Base-by-base conservation (phyloP, 2,888 invertebrate genomes). In the Synanthedon andrenaeformis region DNA sequence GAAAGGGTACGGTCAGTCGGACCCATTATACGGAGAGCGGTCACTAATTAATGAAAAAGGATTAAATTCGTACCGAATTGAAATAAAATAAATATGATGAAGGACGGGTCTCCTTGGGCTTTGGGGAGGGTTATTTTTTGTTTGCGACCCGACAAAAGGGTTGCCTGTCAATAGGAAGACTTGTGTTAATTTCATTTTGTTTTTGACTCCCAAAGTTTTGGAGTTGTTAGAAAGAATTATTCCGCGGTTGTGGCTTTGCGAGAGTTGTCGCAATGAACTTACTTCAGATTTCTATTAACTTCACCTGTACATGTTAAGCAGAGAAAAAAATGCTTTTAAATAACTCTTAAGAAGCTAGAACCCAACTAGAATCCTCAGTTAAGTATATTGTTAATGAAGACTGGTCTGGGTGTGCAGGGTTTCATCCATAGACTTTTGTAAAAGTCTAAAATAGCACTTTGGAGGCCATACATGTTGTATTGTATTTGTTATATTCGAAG, bases 31-130 rank as follows among this genome's bases (percentile, higher is more conserved):
- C 72, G 67, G 65, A 66, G 65, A 74, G 74, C 81, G 82, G 82
- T 80, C 86, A 86, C 86, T 86, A 87, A 87, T 86, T 86, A 87
- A 87, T 87, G 86, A 84, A 85, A 86, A 85, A 85, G 86, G 86
- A 86, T 87, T 87, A 86, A 86, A 85, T 85, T 85, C 79, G 83
- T 77, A 74, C 77, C 67, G 82, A 84, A 86, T 85, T 82, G 84
- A 86, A 87, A 86, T 86, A 86, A 86, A 87, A 87, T 87, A 87
- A 86, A 86, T 86, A 86, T 86, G 86, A 85, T 82, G 79, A 83
- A 79, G 82, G 72, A 64, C 62, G 58, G 76, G 71, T 66, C 75
- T 75, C 70, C 77, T 79, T 78, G 71, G 76, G 65, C 67, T 65
- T 62, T 62, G 59, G 58, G 60, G 45, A 45, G 45, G 45, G 45